Conservation (phyloP, 2,113 vertebrate genomes). For the Lycocorax pyrrhopterus region DNA sequence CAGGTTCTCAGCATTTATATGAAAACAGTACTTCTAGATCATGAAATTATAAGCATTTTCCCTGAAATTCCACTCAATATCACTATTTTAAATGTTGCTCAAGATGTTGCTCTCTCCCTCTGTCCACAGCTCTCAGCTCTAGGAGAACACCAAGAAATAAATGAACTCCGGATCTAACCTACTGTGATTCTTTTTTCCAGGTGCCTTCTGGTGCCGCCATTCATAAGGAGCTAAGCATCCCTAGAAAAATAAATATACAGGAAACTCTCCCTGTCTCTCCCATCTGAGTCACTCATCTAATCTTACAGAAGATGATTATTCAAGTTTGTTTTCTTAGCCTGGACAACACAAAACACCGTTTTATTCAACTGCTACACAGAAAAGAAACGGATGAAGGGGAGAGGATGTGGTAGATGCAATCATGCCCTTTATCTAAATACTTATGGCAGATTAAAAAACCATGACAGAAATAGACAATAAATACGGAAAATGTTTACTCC, state of each 20-base stretch:
- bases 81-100: background rate
- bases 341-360: background rate
- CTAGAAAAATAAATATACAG: background rate
- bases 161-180: background rate
- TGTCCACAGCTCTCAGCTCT: background rate
- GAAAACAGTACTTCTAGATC: background rate
- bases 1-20: background rate
- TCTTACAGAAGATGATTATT: background rate
- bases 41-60: background rate
- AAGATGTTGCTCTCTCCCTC: background rate
- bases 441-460: slow-evolving; percentile 31
- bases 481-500: slow-evolving; percentile 68
- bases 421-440: slow-evolving; percentile 16
- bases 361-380: background rate
- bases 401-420: background rate
- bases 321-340: background rate
- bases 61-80: background rate
- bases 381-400: background rate
- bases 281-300: background rate
- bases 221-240: background rate
- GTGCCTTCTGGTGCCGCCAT: background rate
- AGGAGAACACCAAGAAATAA: background rate
- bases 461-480: slow-evolving; percentile 31
- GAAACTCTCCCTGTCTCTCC: background rate
- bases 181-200: background rate